Conservation (phyloP, 2,113 vertebrate species). For the Rhea pennata region DNA sequence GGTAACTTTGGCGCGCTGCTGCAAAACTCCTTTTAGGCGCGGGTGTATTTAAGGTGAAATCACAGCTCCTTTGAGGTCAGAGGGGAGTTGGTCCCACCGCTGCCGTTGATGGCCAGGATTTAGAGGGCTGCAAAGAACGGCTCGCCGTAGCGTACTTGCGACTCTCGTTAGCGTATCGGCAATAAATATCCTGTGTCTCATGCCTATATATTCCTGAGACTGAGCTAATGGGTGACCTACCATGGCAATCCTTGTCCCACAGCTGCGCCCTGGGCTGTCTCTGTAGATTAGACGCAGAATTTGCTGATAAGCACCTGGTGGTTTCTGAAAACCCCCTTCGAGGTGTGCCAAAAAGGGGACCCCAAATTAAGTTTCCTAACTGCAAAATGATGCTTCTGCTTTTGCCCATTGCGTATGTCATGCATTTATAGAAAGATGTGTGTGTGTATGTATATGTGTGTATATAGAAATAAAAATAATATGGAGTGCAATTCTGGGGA, state of each 20-base stretch:
- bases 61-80: not conserved
- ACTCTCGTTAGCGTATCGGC: not conserved
- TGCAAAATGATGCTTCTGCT: accelerated
- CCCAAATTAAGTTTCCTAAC: not conserved
- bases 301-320: not conserved
- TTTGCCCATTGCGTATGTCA: not conserved
- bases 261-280: not conserved
- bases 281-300: not conserved
- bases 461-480: not conserved
- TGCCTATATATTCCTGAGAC: not conserved
- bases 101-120: not conserved
- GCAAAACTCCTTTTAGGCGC: not conserved
- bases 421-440: not conserved
- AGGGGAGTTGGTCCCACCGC: accelerated
- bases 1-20: not conserved
- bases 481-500: not conserved
- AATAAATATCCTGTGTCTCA: not conserved
- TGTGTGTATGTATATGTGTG: not conserved
- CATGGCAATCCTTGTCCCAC: not conserved
- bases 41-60: not conserved
- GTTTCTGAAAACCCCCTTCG: not conserved
- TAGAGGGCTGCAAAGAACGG: not conserved
- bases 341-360: not conserved
- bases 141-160: not conserved
- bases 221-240: not conserved